Evolutionary conservation across 2,888 invertebrate species (phyloP).

Genomic region (Noctua janthina): DNA sequence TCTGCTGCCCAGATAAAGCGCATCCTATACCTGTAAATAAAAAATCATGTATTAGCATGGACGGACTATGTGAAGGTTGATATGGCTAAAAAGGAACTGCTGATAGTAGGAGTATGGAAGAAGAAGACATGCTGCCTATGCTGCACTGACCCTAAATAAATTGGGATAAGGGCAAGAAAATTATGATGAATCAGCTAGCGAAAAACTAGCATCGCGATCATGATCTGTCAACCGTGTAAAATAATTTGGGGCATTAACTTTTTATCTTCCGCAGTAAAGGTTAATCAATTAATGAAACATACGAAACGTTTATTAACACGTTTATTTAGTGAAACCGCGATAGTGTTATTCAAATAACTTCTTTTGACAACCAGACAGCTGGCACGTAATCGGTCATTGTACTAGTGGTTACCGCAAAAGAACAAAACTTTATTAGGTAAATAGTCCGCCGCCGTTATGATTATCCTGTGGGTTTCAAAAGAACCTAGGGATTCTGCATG

Average conservation of each 20-base stretch:
- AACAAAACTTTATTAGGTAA: not conserved
- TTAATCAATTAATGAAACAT: constrained; percentile 4
- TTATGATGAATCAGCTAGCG: not conserved
- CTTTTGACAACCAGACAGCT: not conserved
- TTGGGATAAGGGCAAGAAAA: not conserved
- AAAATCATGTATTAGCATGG: not conserved
- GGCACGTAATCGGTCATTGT: constrained; percentile 19
- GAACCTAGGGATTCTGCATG: not conserved
- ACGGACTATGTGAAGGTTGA: not conserved
- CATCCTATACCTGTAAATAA: constrained; percentile 89
- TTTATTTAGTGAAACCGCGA: constrained; percentile 24
- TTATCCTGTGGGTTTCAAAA: not conserved
- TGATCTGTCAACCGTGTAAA: not conserved
- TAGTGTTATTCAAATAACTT: constrained; percentile 24
- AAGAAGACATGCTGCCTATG: not conserved
- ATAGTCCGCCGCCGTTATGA: not conserved
- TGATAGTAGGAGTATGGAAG: not conserved
- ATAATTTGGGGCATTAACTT: not conserved
- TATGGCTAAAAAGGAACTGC: not conserved
- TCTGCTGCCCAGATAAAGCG: constrained; percentile 90
- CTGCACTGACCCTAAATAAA: not conserved
- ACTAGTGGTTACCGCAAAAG: not conserved
- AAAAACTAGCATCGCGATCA: not conserved
- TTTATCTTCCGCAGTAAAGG: constrained; percentile 10
- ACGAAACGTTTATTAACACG: constrained; percentile 5